Base-by-base conservation (phyloP, 2,888 invertebrate genomes). In the Noctua fimbriata region DNA sequence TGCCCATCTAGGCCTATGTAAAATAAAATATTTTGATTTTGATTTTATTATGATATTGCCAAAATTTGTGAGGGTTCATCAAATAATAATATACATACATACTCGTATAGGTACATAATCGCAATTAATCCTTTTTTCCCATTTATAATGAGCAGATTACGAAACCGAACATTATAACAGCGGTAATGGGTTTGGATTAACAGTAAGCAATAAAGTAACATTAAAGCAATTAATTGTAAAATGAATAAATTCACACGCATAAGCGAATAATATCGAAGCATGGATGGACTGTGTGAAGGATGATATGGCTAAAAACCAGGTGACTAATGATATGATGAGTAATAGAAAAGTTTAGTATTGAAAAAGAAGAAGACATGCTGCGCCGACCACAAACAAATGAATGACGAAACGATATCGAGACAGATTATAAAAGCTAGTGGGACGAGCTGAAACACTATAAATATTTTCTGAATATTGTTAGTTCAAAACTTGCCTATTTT, bases 141-240 rank as follows among this genome's bases (percentile, higher is more conserved):
- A 32, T 55, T 69, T n/a, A 28, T 69, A 69, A 69, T 69, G 55
- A 49, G 32, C 67, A 49, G 49, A 73, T 81, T 69, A 55, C n/a
- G n/a, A 28, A 49, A 81, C 67, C 10, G 28, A 66, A 47, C 28
- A 47, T 67, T 69, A 63, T 47, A 41, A 32, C 21, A 70, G 41
- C 32, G 21, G 12, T 63, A 65, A 49, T 69, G 32, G 52, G 47
- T 74, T 60, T 69, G 52, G 5, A 58, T 66, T 49, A 41, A 16
- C n/a, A 32, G 21, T n/a, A 21, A 55, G 18, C 9, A 28, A 52
- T 21, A 63, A 52, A 52, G 44, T 52, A 49, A 10, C 10, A 69
- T 60, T 28, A 24, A 78, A 52, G 21, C 24, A 55, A 81, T 63
- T 47, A 32, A 55, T 78, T 66, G 47, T 55, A 71, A 72, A 47